Conservation (phyloP, 2,113 vertebrate species). For the Uria lomvia region DNA sequence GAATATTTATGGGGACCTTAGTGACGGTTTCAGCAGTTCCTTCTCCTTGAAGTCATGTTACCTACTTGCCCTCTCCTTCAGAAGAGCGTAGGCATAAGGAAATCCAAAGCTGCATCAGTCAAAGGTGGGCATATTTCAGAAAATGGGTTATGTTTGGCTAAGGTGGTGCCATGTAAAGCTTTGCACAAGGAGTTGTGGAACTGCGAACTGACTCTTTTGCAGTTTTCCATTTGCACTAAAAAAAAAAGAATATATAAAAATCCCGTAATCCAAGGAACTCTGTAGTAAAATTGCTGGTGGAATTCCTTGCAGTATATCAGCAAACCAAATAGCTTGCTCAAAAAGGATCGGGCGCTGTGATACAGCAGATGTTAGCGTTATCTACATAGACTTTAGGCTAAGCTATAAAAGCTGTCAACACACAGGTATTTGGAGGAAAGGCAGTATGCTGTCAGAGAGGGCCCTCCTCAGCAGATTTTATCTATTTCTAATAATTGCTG, state of each 20-base stretch:
- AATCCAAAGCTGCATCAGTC: neutral
- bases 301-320: neutral
- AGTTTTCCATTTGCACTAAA: neutral
- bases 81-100: neutral
- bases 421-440: neutral
- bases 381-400: neutral
- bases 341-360: neutral
- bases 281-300: neutral
- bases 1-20: conserved; percentile 78
- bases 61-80: conserved; percentile 11
- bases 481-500: neutral
- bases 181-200: neutral
- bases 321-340: neutral
- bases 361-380: neutral
- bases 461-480: neutral
- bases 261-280: neutral
- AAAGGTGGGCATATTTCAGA: neutral
- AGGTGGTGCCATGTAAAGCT: neutral
- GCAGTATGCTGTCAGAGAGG: neutral
- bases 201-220: neutral
- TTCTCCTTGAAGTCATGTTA: conserved; percentile 60
- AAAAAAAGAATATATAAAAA: neutral
- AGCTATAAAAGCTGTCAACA: neutral
- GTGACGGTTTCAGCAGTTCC: conserved; percentile 58
- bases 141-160: neutral